Evolutionary conservation across 2,113 vertebrate species (phyloP).

Genomic region (Prietella phreatophila): DNA sequence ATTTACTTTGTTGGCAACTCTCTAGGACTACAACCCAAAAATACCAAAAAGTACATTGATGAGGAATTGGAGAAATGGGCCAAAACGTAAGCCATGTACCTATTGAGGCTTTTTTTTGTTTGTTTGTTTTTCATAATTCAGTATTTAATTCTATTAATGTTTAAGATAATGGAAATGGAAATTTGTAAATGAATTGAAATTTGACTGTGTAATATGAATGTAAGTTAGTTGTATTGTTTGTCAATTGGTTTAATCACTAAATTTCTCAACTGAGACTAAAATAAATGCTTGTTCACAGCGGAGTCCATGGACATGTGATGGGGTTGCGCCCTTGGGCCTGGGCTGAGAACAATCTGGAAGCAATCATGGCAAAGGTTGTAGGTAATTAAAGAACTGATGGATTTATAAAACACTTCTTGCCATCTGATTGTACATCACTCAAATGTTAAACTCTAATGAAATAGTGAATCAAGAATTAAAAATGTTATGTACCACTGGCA

Average conservation of each 20-base stretch:
- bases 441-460: not conserved
- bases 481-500: not conserved
- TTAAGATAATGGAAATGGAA: not conserved
- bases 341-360: slow-evolving; percentile 82
- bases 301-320: slow-evolving; percentile 78
- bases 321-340: slow-evolving; percentile 85
- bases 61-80: slow-evolving; percentile 94
- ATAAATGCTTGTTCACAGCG: slow-evolving; percentile 66
- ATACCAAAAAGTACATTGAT: slow-evolving; percentile 78
- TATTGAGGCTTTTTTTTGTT: not conserved
- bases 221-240: not conserved
- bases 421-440: not conserved
- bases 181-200: not conserved
- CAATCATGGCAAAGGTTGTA: slow-evolving; percentile 81
- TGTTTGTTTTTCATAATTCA: not conserved
- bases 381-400: slow-evolving; percentile 72
- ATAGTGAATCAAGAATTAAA: not conserved
- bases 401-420: not conserved
- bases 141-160: not conserved
- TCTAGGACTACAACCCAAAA: slow-evolving; percentile 87
- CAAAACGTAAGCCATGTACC: slow-evolving; percentile 73
- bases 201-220: not conserved
- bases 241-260: not conserved
- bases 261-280: not conserved
- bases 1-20: slow-evolving; percentile 90